phyloP scores from a whole-genome alignment of 2,797 vertebrate species.

The Oreochromis grahami region DNA sequence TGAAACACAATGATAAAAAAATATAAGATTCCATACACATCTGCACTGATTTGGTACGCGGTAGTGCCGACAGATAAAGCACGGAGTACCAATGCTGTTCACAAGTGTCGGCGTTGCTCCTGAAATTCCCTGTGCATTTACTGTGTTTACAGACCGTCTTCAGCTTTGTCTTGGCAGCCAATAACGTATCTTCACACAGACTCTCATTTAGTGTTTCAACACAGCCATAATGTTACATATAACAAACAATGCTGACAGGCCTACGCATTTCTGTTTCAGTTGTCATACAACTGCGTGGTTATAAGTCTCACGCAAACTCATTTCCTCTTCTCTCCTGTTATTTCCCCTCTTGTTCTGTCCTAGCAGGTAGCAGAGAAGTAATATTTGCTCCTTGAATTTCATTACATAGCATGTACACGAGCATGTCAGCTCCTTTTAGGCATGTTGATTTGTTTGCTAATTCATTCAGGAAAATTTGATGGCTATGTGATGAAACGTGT shows the following conservation, averaged over 20 bases:
- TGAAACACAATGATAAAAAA: slow-evolving; percentile 13
- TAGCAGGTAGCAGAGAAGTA: background rate
- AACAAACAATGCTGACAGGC: background rate
- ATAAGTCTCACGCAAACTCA: background rate
- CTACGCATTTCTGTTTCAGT: background rate
- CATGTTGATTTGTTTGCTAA: background rate
- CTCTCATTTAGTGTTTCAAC: background rate
- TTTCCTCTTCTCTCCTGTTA: background rate
- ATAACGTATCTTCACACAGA: background rate
- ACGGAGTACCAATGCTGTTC: background rate
- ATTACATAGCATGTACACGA: background rate
- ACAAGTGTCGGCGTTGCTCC: background rate
- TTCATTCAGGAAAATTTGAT: background rate
- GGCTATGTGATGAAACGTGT: background rate
- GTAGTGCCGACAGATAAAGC: background rate
- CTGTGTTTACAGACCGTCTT: background rate
- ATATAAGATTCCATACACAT: background rate
- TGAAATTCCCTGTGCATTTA: background rate
- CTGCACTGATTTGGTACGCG: background rate
- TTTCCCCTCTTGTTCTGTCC: background rate
- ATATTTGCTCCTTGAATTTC: background rate
- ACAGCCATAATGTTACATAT: background rate
- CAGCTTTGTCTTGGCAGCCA: background rate
- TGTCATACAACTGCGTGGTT: background rate
- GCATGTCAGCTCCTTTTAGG: background rate